phyloP scores from a whole-genome alignment of 2,888 invertebrate genomes.

The Folsomia manolachei region DNA sequence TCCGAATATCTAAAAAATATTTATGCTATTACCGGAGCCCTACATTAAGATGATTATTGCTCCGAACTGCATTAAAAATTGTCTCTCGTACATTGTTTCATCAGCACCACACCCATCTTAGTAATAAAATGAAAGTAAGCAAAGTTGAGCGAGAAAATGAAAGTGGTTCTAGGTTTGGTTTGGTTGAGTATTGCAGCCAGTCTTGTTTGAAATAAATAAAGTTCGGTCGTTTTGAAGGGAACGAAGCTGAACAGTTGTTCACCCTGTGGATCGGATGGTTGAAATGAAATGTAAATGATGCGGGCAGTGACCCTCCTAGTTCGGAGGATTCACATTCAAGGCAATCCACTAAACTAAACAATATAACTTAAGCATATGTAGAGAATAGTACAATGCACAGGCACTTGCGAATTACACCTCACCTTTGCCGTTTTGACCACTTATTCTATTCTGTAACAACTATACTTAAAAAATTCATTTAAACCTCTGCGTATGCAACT shows the following conservation, averaged over 20 bases:
- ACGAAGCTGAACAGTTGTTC: slow-evolving; percentile 43
- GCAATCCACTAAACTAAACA: slow-evolving; percentile 50
- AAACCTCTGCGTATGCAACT: too few species aligned
- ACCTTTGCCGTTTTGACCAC: slow-evolving; percentile 27
- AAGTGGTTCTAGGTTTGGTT: background rate
- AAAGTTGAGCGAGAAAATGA: background rate
- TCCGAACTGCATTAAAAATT: too few species aligned
- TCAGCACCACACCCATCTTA: too few species aligned
- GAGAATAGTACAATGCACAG: too few species aligned
- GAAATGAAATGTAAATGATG: slow-evolving; percentile 45
- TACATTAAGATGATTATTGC: too few species aligned
- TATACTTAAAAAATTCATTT: background rate
- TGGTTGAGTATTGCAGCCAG: background rate
- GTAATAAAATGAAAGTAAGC: too few species aligned
- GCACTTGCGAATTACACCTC: slow-evolving; percentile 41
- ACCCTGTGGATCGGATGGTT: slow-evolving; percentile 31
- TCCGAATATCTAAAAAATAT: too few species aligned
- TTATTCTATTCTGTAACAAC: too few species aligned
- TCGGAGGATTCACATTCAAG: slow-evolving; percentile 48
- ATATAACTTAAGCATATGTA: too few species aligned
- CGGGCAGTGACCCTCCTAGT: slow-evolving; percentile 49
- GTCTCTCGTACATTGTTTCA: background rate
- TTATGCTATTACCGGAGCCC: too few species aligned
- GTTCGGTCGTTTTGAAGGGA: slow-evolving; percentile 15
- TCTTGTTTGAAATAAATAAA: too few species aligned